Evolutionary conservation across 2,888 invertebrate genomes (phyloP).

Genomic region (Agapetus fuscipes): DNA sequence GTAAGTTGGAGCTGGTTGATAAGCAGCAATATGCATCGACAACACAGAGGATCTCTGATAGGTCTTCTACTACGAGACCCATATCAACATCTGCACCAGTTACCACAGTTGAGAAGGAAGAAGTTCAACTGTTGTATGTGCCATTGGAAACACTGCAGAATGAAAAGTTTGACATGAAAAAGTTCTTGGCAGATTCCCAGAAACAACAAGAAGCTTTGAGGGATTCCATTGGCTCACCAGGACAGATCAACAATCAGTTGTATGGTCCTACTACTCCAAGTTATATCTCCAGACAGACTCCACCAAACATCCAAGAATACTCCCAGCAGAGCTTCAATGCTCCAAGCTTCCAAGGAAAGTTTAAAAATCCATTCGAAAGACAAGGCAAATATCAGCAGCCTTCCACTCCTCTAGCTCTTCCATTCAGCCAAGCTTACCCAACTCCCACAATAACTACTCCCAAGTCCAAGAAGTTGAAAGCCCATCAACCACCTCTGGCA

Average conservation of each 20-base stretch:
- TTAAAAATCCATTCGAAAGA: conserved; percentile 24
- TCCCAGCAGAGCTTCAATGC: conserved; percentile 33
- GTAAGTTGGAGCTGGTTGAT: conserved; percentile 30
- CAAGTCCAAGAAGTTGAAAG: conserved; percentile 52
- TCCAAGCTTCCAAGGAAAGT: conserved; percentile 29
- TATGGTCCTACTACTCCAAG: conserved; percentile 18
- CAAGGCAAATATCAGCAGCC: conserved; percentile 14
- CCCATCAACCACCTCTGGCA: conserved; percentile 77
- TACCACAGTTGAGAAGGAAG: conserved; percentile 44
- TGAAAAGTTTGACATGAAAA: conserved; percentile 38
- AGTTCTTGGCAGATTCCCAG: conserved; percentile 15
- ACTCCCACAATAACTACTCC: conserved; percentile 35
- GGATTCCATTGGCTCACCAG: conserved; percentile 30
- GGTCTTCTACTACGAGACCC: conserved; percentile 11
- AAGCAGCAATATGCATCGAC: conserved; percentile 27
- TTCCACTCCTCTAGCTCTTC: conserved; percentile 33
- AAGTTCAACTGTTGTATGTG: conserved; percentile 72
- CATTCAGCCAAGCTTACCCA: conserved; percentile 34
- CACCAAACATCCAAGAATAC: conserved; percentile 32
- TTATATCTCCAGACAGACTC: conserved; percentile 19
- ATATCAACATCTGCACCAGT: conserved; percentile 17
- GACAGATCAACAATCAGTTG: conserved; percentile 32
- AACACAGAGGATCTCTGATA: conserved; percentile 11
- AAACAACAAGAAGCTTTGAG: conserved; percentile 13
- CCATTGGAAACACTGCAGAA: conserved; percentile 64